Evolutionary conservation across 2,888 invertebrate species (phyloP).

Genomic region (Cephus pygmeus): DNA sequence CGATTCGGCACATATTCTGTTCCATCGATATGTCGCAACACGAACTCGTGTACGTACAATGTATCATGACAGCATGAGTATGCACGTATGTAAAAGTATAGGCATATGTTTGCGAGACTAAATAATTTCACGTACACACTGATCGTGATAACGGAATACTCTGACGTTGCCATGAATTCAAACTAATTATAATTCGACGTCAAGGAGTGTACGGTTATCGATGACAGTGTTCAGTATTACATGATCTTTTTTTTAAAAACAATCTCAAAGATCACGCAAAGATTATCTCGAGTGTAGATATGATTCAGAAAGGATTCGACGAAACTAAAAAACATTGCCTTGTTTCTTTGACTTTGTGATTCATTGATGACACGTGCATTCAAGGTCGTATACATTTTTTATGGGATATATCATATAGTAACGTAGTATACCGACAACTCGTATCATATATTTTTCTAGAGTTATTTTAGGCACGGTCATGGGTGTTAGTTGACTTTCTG

Average conservation of each 20-base stretch:
- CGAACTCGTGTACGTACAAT: background rate
- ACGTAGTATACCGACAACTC: background rate
- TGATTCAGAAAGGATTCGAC: background rate
- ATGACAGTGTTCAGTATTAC: background rate
- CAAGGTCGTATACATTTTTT: background rate
- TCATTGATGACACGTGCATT: background rate
- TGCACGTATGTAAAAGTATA: background rate
- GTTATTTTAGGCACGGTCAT: background rate
- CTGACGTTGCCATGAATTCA: background rate
- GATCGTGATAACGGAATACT: background rate
- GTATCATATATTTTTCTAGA: background rate
- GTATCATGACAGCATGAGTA: background rate
- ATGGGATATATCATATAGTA: background rate
- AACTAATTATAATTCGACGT: background rate
- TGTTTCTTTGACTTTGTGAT: background rate
- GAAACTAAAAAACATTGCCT: background rate
- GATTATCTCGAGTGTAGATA: background rate
- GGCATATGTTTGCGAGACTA: background rate
- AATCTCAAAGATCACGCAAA: background rate
- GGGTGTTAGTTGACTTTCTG: background rate
- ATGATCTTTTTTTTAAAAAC: background rate
- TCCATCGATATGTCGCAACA: slow-evolving; percentile 41
- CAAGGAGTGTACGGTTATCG: background rate
- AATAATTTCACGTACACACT: background rate
- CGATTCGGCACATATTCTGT: slow-evolving; percentile 60